Evolutionary conservation across 2,113 vertebrate species (phyloP).

Genomic region (Ptychochromis oligacanthus): DNA sequence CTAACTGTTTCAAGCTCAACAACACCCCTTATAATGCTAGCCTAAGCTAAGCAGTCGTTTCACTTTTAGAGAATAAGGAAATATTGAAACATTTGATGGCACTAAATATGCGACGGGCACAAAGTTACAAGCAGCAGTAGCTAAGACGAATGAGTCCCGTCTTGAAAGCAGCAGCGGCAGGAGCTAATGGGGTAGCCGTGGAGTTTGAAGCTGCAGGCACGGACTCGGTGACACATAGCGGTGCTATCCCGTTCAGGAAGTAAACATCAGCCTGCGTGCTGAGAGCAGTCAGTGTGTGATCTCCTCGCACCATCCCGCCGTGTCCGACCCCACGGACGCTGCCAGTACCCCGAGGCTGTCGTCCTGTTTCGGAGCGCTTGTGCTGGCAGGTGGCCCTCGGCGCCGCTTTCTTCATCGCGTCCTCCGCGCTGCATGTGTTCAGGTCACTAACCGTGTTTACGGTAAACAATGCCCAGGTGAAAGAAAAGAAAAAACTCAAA

Average conservation of each 20-base stretch:
- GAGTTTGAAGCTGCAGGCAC: conserved; percentile 2
- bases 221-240: background rate
- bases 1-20: conserved; percentile 24
- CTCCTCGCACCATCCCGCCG: background rate
- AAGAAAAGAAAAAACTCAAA: background rate
- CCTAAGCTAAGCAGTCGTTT: background rate
- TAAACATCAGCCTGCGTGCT: conserved; percentile 43
- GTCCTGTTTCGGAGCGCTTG: background rate
- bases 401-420: background rate
- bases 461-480: background rate
- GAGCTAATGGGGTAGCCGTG: conserved; percentile 25
- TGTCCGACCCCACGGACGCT: background rate
- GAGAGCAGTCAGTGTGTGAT: background rate
- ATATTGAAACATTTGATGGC: background rate
- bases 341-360: background rate
- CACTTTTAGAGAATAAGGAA: background rate
- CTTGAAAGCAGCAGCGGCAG: background rate
- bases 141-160: background rate
- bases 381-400: background rate
- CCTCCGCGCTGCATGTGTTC: background rate
- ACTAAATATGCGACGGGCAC: background rate
- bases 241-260: conserved; percentile 34
- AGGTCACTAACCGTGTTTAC: background rate
- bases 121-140: too few species aligned
- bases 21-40: background rate